Conservation (phyloP, 2,797 vertebrate species). For the Streptopelia turtur region DNA sequence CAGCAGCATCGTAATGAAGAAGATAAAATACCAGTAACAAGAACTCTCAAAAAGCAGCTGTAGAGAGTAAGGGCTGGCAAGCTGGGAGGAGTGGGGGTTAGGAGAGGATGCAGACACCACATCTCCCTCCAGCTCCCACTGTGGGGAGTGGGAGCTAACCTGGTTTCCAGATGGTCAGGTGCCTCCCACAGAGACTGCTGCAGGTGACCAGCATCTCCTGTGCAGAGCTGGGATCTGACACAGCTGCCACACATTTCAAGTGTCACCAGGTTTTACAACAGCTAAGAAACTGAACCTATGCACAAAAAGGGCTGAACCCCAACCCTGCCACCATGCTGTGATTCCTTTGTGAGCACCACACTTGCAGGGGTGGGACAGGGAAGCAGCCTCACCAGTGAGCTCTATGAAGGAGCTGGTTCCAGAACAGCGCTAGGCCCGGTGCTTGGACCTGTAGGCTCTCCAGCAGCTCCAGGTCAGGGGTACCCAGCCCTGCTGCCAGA, state of each 20-base stretch:
- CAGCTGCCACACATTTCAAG: not conserved
- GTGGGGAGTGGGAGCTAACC: not conserved
- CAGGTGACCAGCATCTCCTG: not conserved
- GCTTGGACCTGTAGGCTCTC: not conserved
- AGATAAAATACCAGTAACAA: fast-evolving
- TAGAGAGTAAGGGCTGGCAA: not conserved
- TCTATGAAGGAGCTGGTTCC: not conserved
- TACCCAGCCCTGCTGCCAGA: fast-evolving
- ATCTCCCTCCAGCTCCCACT: not conserved
- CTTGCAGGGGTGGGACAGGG: not conserved
- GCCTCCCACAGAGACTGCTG: not conserved
- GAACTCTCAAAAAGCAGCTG: not conserved
- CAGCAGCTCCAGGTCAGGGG: not conserved
- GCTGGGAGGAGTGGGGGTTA: fast-evolving
- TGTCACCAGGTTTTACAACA: not conserved
- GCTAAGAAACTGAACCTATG: not conserved
- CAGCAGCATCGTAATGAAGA: not conserved
- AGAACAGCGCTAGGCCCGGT: not conserved
- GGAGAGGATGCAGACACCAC: not conserved
- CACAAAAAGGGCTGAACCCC: not conserved
- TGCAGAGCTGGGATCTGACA: not conserved
- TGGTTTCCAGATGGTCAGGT: not conserved
- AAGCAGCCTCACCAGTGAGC: not conserved
- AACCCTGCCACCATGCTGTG: fast-evolving
- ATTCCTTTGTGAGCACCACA: not conserved